These are phyloP conservation scores for Apeira syringaria DNA, from an alignment of 2,888 invertebrate species.

Conservation along the genomic window DNA sequence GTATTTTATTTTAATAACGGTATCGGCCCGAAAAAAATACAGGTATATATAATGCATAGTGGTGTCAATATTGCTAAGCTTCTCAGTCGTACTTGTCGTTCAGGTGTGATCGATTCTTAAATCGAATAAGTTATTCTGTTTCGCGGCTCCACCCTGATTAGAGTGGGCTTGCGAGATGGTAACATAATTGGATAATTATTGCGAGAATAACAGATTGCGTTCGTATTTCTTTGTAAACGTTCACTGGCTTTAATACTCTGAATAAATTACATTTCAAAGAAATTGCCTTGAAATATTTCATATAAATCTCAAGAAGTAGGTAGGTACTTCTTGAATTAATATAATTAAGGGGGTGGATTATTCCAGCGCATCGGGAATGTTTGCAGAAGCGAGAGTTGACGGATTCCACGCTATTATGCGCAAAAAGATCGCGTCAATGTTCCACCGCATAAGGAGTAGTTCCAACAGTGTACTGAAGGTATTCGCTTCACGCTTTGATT, in stretches of 20 bases:
- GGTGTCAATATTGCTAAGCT: background rate
- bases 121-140: conserved; percentile 77
- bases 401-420: too few relatives aligned
- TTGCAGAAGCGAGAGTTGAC: too few relatives aligned
- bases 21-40: too few relatives aligned
- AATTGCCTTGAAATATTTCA: conserved; percentile 2
- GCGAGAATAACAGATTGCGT: conserved; percentile 48
- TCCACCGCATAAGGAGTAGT: too few relatives aligned
- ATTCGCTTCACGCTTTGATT: too few relatives aligned
- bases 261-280: conserved; percentile 8
- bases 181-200: conserved; percentile 64
- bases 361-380: too few relatives aligned
- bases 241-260: conserved; percentile 11
- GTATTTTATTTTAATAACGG: too few relatives aligned
- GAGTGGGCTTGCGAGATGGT: conserved; percentile 49
- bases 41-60: too few relatives aligned
- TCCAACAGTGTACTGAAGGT: too few relatives aligned
- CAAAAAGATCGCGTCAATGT: too few relatives aligned
- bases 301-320: background rate
- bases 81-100: background rate
- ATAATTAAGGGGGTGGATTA: too few relatives aligned
- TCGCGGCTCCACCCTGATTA: conserved; percentile 60
- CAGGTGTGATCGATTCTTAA: conserved; percentile 24
- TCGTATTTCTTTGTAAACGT: conserved; percentile 33
- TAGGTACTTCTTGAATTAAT: too few relatives aligned